Base-by-base conservation (phyloP, 92 coral and sea anemone genomes). In the Muricea muricata region DNA sequence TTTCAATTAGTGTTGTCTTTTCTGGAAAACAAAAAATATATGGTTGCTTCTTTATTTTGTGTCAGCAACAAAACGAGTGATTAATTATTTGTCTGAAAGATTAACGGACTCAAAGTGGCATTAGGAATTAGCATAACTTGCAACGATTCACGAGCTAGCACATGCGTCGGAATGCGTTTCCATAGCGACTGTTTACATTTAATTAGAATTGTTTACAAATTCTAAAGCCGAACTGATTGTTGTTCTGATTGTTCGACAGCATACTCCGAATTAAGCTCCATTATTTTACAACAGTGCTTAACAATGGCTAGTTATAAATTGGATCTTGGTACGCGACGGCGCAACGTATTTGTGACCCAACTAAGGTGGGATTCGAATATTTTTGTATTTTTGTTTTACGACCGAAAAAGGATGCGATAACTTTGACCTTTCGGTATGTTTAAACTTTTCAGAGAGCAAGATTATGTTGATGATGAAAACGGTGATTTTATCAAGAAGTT, bases 321-420 rank as follows among this genome's bases (percentile, higher is more conserved):
- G 41, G 94, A 96, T 54, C 87, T 96, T 0, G 94, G 91, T 41
- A 88, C 94, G 21, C 99, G 91, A 69, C 92, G 92, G 61, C 65
- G 89, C 37, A 96, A 93, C 79, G 98, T 96, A 4, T 96, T 96
- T 75, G 99, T 96, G 35, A 96, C 99, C 30, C 99, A 96, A 79
- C 75, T 96, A 17, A 85, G 98, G 99, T 96, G 60, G 20, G 4
- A 28, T n/a, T n/a, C 0, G 9, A 57, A 21, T 20, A 57, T 8
- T 52, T 37, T 52, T 3, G 13, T 30, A 60, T 60, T 60, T 23
- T 60, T 60, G 68, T 5, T 21, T 23, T 60, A 8, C n/a, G n/a
- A n/a, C n/a, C 20, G 20, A 63, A 63, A 28, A 10, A 21, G 28
- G 30, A 57, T 9, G 42, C 4, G 4, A 37, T 37, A 37, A 37